Conservation (phyloP, 2,888 invertebrate genomes). For the Mesorhabditis belari region DNA sequence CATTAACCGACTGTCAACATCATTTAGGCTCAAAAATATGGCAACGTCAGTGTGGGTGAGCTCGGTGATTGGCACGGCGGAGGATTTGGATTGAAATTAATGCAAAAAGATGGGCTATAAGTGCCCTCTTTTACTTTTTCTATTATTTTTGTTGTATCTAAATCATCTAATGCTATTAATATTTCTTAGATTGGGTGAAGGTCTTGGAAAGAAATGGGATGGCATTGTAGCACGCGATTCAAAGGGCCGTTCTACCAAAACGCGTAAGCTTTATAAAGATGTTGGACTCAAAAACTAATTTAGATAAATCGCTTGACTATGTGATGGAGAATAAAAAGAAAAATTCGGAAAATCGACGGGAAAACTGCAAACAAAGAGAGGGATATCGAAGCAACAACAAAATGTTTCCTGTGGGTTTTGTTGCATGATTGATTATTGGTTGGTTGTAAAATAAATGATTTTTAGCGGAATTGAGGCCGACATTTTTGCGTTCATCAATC, state of each 20-base stretch:
- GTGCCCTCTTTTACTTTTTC: constrained; percentile 6
- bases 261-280: constrained; percentile 16
- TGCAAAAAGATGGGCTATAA: constrained; percentile 38
- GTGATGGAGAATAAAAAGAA: constrained; percentile 14
- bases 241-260: constrained; percentile 24
- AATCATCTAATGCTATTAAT: neutral
- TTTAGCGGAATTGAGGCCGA: neutral
- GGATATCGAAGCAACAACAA: neutral
- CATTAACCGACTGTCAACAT: neutral
- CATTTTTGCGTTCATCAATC: constrained; percentile 2
- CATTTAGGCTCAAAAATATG: neutral
- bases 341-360: constrained; percentile 11
- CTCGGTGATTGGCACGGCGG: constrained; percentile 31
- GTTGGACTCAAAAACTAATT: constrained; percentile 1
- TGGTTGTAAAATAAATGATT: too few relatives aligned
- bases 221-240: constrained; percentile 38
- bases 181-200: constrained; percentile 10
- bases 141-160: neutral
- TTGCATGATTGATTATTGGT: too few relatives aligned
- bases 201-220: constrained; percentile 30
- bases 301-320: constrained; percentile 26
- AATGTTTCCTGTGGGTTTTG: neutral
- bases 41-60: constrained; percentile 14
- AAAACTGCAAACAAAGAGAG: constrained; percentile 2
- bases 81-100: constrained; percentile 29